Percentiles rank a stretch among this genome's conserved stretches.
phyloP scores from a whole-genome alignment of 2,113 vertebrate species.

The Penelope pileata region DNA sequence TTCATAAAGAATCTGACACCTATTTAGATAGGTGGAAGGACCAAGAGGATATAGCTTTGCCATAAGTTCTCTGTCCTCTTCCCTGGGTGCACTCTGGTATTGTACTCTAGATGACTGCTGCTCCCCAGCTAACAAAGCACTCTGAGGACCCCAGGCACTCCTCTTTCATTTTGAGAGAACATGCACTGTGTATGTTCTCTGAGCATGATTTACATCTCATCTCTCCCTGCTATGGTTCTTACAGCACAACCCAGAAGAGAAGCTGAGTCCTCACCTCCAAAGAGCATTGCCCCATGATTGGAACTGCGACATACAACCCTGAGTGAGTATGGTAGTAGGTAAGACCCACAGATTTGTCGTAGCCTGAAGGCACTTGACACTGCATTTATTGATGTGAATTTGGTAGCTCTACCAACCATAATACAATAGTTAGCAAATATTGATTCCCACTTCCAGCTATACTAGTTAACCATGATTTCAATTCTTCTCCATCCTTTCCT shows the following conservation, averaged over 20 bases:
- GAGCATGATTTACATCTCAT: not conserved
- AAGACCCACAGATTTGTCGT: not conserved
- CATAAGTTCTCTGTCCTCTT: not conserved
- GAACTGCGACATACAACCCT: not conserved
- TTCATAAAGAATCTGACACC: not conserved
- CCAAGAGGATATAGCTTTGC: not conserved
- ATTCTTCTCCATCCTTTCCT: not conserved
- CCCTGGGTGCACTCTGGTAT: rapidly evolving
- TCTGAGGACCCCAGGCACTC: not conserved
- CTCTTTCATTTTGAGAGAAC: rapidly evolving
- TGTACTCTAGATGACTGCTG: not conserved
- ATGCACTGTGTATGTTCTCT: rapidly evolving
- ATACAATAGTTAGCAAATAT: not conserved
- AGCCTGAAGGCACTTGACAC: not conserved
- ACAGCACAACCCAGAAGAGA: not conserved
- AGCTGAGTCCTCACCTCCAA: not conserved
- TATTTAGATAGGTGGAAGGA: not conserved
- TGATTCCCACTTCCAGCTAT: not conserved
- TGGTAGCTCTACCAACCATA: not conserved
- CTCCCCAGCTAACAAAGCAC: not conserved
- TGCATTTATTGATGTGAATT: not conserved
- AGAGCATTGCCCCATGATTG: not conserved
- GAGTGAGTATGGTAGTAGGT: rapidly evolving
- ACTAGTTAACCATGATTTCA: not conserved
- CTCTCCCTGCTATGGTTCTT: not conserved